Evolutionary conservation across 2,113 vertebrate species (phyloP).

Genomic region (Microcebus murinus): DNA sequence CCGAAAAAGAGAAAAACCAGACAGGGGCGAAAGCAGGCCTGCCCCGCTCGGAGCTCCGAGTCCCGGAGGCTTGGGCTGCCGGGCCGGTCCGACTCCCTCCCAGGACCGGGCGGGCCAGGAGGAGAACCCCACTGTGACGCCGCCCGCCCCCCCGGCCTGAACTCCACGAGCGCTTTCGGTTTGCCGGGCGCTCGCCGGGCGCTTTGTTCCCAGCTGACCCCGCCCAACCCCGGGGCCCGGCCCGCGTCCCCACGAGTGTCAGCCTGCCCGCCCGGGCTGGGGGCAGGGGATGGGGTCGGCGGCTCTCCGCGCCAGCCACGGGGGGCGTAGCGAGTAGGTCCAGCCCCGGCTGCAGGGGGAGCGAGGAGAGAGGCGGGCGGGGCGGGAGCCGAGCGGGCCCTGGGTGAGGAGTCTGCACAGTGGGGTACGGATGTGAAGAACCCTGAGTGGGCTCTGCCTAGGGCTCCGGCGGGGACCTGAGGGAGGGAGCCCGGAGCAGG

Average conservation of each 20-base stretch:
- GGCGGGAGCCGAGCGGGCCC: too few relatives aligned
- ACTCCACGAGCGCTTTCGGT: background rate
- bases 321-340: background rate
- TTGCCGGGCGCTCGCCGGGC: fast-evolving
- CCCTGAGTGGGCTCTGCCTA: background rate
- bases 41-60: fast-evolving
- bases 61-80: background rate
- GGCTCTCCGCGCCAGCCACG: background rate
- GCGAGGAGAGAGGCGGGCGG: too few relatives aligned
- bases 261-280: background rate
- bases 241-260: background rate
- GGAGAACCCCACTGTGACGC: background rate
- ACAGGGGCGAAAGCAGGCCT: fast-evolving
- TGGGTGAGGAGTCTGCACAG: too few relatives aligned
- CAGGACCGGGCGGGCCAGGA: too few relatives aligned
- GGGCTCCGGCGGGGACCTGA: background rate
- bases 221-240: too few relatives aligned
- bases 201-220: background rate
- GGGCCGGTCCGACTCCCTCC: too few relatives aligned
- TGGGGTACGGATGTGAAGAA: background rate
- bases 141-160: background rate
- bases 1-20: fast-evolving
- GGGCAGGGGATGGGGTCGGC: too few relatives aligned
- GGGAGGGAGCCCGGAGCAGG: background rate
- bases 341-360: background rate